phyloP scores from a whole-genome alignment of 2,797 vertebrate genomes.

The Poecile montanus region DNA sequence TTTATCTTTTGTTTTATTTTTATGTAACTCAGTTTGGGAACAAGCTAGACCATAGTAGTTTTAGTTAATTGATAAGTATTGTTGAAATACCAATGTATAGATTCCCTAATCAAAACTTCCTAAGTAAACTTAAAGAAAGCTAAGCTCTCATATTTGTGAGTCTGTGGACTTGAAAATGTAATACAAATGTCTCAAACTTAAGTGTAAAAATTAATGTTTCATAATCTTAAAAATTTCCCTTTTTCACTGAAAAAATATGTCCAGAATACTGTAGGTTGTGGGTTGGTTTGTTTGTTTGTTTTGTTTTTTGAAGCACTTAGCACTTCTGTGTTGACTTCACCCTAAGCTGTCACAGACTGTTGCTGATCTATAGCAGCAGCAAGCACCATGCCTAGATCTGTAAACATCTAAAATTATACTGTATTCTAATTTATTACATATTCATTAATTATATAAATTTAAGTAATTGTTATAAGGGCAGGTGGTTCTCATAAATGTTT shows the following conservation, averaged over 20 bases:
- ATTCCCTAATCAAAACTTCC: not conserved
- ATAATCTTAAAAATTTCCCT: not conserved
- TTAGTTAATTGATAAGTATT: not conserved
- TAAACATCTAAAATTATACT: not conserved
- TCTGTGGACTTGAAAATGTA: not conserved
- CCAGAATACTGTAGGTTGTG: not conserved
- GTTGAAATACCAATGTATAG: not conserved
- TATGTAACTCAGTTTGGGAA: not conserved
- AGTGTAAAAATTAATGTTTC: not conserved
- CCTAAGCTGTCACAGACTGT: not conserved
- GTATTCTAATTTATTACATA: not conserved
- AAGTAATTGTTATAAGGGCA: not conserved
- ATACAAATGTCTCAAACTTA: not conserved
- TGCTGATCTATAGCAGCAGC: constrained; percentile 7
- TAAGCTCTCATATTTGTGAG: not conserved
- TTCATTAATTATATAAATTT: not conserved
- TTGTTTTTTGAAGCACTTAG: not conserved
- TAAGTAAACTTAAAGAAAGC: not conserved
- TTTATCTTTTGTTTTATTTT: not conserved
- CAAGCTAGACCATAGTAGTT: not conserved
- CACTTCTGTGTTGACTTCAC: not conserved
- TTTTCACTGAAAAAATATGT: not conserved
- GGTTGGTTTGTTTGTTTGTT: not conserved
- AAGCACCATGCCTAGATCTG: not conserved
- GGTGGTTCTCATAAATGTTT: constrained; percentile 27